Base-by-base conservation (phyloP, 2,888 invertebrate species). In the Torymus auratus region DNA sequence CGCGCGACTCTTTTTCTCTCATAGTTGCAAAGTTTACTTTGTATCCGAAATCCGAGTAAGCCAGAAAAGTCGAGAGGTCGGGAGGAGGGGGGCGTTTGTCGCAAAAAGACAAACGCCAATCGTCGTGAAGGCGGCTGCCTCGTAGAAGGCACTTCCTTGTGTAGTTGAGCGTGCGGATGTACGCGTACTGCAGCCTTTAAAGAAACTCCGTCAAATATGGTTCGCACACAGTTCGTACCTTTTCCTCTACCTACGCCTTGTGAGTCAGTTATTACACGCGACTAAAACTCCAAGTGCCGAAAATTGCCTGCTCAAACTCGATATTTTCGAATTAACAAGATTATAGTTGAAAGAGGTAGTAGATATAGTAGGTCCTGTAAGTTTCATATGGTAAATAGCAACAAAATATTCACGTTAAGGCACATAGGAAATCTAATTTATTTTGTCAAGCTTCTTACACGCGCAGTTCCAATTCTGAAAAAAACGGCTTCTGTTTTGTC, bases 11-110 rank as follows among this genome's bases (percentile, higher is more conserved):
- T 28, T 7, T 28, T 4, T 28, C 28, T 28, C 28, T 28, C 28
- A 28, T 28, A 28, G 28, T 83, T 67, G 74, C 73, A 69, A 73
- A 82, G 82, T 82, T 81, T 78, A 83, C 78, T 74, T 74, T 67
- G 70, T 76, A 67, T 64, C 65, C 77, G 74, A 61, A 75, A 78
- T 76, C 70, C 68, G 60, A 79, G 81, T 81, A 79, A 80, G 69
- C 72, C 68, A 41, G 53, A 67, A 60, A 55, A 62, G 55, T 28
- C 15, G 64, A 14, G 41, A 13, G 55, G 2, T 13, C 23, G 23
- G 50, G 50, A 28, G 64, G 53, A 56, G 14, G 64, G 5, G 50
- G 71, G n/a, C n/a, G n/a, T n/a, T n/a, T n/a, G n/a, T n/a, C 62
- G 56, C 67, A 74, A 61, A 80, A 74, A 82, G 74, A 74, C 60